Evolutionary conservation across 2,113 vertebrate species (phyloP).

Genomic region (Ascaphus truei): DNA sequence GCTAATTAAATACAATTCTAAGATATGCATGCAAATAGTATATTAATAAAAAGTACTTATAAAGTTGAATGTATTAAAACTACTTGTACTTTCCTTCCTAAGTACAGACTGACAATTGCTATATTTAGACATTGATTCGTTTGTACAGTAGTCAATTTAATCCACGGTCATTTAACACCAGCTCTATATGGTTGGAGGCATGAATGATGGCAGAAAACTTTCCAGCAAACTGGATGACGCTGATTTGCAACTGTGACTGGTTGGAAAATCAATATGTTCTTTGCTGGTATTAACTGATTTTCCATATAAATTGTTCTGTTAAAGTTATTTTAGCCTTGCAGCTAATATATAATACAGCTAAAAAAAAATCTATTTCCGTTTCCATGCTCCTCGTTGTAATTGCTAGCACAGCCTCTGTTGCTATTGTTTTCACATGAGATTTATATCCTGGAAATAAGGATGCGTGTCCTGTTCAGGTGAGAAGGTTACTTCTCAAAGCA

Average conservation of each 20-base stretch:
- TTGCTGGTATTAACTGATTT: conserved; percentile 49
- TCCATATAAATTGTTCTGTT: conserved; percentile 30
- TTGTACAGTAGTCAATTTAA: fast-evolving
- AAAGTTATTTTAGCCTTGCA: neutral
- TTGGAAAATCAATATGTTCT: conserved; percentile 40
- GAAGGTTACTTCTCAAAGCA: too few relatives aligned
- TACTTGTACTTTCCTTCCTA: neutral
- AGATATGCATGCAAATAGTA: neutral
- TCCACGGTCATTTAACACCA: neutral
- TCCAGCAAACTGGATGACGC: neutral
- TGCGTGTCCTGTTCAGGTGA: too few relatives aligned
- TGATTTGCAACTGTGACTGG: neutral
- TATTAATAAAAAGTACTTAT: neutral
- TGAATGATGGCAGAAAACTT: neutral
- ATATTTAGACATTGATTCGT: conserved; percentile 9
- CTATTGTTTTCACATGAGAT: too few relatives aligned
- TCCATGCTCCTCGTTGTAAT: neutral
- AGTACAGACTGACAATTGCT: neutral
- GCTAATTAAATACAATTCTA: neutral
- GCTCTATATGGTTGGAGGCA: neutral
- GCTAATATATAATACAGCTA: neutral
- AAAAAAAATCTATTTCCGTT: conserved; percentile 1
- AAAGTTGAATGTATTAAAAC: neutral
- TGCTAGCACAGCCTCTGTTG: neutral
- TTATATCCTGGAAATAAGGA: too few relatives aligned